Conservation (phyloP, 2,797 vertebrate species). For the Trachops cirrhosus region DNA sequence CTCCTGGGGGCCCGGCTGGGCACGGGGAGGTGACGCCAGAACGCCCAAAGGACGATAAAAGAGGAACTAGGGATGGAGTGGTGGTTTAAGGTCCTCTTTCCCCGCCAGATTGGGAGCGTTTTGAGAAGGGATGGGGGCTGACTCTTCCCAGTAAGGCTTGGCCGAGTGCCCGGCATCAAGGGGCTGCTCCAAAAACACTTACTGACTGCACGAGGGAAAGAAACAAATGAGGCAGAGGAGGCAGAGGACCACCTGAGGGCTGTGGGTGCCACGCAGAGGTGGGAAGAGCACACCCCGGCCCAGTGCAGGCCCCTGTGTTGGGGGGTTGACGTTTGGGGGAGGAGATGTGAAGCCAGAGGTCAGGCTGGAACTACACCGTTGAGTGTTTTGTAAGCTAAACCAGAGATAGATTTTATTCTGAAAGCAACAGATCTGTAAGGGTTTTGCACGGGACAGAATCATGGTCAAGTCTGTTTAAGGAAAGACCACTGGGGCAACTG, state of each 20-base stretch:
- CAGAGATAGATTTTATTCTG: slow-evolving; percentile 3
- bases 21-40: not conserved
- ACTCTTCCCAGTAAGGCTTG: not conserved
- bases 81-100: not conserved
- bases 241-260: not conserved
- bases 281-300: not conserved
- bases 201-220: not conserved
- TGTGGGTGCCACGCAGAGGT: not conserved
- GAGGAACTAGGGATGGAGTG: not conserved
- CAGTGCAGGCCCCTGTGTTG: not conserved
- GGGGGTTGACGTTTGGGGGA: not conserved
- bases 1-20: not conserved
- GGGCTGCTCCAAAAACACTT: not conserved
- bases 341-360: not conserved
- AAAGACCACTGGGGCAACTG: not conserved
- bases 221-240: not conserved
- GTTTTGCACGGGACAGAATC: not conserved
- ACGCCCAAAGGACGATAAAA: not conserved
- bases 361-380: not conserved
- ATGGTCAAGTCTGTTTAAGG: not conserved
- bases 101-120: not conserved
- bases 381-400: not conserved
- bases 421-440: not conserved
- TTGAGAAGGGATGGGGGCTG: not conserved
- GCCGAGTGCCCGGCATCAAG: not conserved